Evolutionary conservation across 2,888 invertebrate species (phyloP).

Genomic region (Dryocosmus kuriphilus): DNA sequence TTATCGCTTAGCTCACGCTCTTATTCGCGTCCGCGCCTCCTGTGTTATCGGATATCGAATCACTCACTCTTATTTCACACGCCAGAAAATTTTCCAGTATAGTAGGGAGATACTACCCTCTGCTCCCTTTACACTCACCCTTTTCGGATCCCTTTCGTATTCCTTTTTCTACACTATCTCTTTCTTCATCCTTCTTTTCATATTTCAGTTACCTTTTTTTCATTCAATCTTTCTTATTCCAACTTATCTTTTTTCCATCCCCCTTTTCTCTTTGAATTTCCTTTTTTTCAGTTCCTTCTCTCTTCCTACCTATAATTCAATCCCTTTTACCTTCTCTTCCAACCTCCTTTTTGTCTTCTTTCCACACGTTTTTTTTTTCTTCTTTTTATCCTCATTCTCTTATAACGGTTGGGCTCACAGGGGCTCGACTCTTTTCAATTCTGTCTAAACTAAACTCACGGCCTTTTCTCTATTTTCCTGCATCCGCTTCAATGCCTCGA

Average conservation of each 20-base stretch:
- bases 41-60: constrained; percentile 27
- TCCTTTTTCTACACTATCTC: background rate
- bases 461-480: constrained; percentile 10
- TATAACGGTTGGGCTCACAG: background rate
- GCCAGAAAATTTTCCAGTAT: constrained; percentile 21
- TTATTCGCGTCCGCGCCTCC: background rate
- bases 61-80: constrained; percentile 35
- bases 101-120: background rate
- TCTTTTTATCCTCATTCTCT: background rate
- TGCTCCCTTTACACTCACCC: background rate
- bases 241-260: background rate
- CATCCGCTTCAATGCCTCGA: constrained; percentile 14
- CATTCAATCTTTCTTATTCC: background rate
- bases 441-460: background rate
- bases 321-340: background rate
- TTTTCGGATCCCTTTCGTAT: background rate
- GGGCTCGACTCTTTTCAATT: constrained; percentile 10
- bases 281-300: background rate
- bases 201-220: background rate
- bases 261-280: background rate
- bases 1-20: constrained; percentile 28
- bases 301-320: background rate
- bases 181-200: background rate
- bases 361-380: background rate
- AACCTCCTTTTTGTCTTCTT: background rate